Evolutionary conservation across 2,888 invertebrate genomes (phyloP).

Genomic region (Dascillus cervinus): DNA sequence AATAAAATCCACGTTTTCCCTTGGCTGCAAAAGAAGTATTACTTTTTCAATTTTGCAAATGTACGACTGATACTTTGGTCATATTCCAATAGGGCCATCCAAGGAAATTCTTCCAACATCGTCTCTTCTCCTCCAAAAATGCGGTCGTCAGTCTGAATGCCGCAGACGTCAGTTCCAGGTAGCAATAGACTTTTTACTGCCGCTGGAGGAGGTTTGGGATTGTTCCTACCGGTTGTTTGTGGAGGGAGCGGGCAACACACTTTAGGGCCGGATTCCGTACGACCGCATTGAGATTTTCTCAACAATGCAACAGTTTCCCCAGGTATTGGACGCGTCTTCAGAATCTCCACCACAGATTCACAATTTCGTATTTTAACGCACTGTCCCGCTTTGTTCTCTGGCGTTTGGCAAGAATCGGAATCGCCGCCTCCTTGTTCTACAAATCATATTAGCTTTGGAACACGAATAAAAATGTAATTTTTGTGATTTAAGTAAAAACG

Average conservation of each 20-base stretch:
- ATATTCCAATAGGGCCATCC: background rate
- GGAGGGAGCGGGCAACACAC: constrained; percentile 44
- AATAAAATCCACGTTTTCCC: constrained; percentile 55
- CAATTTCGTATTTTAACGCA: constrained; percentile 48
- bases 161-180: background rate
- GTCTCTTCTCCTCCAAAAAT: background rate
- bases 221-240: background rate
- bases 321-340: constrained; percentile 39
- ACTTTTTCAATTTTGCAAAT: no score
- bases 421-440: no score
- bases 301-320: constrained; percentile 45
- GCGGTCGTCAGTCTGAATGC: background rate
- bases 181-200: background rate
- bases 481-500: no score
- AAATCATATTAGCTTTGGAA: no score
- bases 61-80: background rate
- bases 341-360: constrained; percentile 34
- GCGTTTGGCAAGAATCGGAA: constrained; percentile 42
- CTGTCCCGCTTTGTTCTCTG: constrained; percentile 37
- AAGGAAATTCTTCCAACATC: background rate
- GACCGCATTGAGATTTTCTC: constrained; percentile 61
- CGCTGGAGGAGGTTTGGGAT: background rate
- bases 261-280: constrained; percentile 49
- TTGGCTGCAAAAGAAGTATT: constrained; percentile 42
- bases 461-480: no score